These are phyloP conservation scores for Anoplius nigerrimus DNA, from an alignment of 2,888 invertebrate species.

Conservation along the genomic window DNA sequence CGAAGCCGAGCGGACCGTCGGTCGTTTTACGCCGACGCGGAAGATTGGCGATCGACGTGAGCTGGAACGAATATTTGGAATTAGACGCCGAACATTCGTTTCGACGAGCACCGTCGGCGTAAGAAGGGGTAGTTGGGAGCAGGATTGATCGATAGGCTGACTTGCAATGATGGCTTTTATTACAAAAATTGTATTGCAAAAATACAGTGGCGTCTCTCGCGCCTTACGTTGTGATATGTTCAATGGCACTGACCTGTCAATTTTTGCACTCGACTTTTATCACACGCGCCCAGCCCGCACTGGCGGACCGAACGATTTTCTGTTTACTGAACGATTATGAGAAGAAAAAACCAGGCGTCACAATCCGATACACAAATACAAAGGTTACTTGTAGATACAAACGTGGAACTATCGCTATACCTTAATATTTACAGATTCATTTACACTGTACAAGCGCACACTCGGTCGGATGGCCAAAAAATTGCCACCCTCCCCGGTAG, in stretches of 20 bases:
- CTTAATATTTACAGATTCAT: slow-evolving; percentile 29
- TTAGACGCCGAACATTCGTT: not conserved
- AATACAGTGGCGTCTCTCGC: slow-evolving; percentile 59
- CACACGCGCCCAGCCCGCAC: too few relatives aligned
- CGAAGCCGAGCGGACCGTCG: not conserved
- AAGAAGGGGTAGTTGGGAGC: too few relatives aligned
- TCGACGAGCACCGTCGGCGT: too few relatives aligned
- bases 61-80: slow-evolving; percentile 2
- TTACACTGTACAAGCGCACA: slow-evolving; percentile 57
- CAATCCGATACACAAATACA: slow-evolving; percentile 1
- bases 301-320: not conserved
- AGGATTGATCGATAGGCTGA: too few relatives aligned
- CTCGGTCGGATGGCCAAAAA: not conserved
- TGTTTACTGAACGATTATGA: not conserved
- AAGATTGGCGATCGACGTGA: not conserved
- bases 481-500: not conserved
- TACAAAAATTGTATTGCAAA: slow-evolving; percentile 61
- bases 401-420: not conserved
- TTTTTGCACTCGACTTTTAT: not conserved
- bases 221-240: slow-evolving; percentile 40
- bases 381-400: not conserved
- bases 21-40: not conserved
- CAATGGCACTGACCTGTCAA: slow-evolving; percentile 43
- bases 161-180: slow-evolving; percentile 29
- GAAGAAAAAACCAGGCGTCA: not conserved